Conservation (phyloP, 2,113 vertebrate genomes). For the Notiomystis cincta region DNA sequence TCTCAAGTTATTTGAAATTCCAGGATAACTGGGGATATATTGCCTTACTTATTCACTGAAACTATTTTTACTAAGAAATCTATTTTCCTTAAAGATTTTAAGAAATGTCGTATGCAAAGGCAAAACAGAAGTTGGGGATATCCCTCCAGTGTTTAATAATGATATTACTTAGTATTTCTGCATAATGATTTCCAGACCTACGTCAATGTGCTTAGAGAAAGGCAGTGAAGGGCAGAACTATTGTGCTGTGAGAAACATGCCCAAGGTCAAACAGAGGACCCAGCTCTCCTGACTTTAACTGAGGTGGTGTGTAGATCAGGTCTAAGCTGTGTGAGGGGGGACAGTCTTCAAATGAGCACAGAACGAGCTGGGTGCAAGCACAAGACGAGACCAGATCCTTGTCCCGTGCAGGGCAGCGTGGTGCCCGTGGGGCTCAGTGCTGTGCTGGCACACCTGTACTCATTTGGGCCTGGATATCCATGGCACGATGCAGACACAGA, state of each 20-base stretch:
- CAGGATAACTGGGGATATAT: neutral
- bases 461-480: neutral
- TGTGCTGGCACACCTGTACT: neutral
- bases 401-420: fast-evolving
- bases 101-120: neutral
- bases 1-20: neutral
- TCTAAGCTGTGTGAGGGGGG: neutral
- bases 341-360: neutral
- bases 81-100: neutral
- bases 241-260: neutral
- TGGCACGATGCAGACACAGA: neutral
- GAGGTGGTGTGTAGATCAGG: fast-evolving
- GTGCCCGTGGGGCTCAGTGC: neutral
- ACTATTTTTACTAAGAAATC: neutral
- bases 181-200: neutral
- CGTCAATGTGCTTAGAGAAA: neutral
- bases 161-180: neutral
- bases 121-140: neutral
- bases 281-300: fast-evolving
- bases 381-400: neutral
- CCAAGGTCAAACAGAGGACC: neutral
- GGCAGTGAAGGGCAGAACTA: neutral
- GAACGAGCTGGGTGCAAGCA: neutral
- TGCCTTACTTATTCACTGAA: neutral
- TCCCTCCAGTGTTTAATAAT: neutral